Base-by-base conservation (phyloP, 1,140 invertebrate genomes). In the Chionoecetes opilio region DNA sequence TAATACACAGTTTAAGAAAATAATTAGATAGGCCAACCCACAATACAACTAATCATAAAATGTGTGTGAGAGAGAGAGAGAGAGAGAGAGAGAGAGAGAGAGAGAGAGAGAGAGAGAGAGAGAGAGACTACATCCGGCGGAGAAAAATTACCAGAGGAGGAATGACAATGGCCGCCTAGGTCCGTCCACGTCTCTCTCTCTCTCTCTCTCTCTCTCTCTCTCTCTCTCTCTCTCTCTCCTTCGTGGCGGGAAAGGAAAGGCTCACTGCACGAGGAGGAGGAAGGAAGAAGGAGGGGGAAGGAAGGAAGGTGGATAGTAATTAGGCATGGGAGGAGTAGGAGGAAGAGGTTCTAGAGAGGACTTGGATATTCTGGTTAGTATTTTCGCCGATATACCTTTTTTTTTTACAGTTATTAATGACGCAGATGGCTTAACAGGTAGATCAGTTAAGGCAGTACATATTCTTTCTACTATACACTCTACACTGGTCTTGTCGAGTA, bases 81-180 rank as follows among this genome's bases (percentile, higher is more conserved):
- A 86, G 85, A 86, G 85, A 86, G 85, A 86, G 85, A 86, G 85
- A 86, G 85, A 86, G 85, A 86, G 85, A 86, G 85, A 29, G 29
- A 31, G 29, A 31, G 84, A 21, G 38, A 41, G 29, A n/a, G 21
- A 38, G 21, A 35, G 5, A 89, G 8, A 37, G n/a, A 46, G 8
- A 38, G 26, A 29, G 87, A 89, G 26, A 89, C 21, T 38, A 89
- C 41, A 35, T 46, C 31, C 90, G 34, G 41, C 17, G 5, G 85
- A 87, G 37, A 35, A 35, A 17, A 17, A 35, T 87, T 87, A 35
- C 85, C 32, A 34, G 26, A 26, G 85, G 29, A 87, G 46, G 46
- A 53, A 17, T 53, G 46, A 53, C 46, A 53, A 53, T 53, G 46
- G 46, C 46, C 46, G 9, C 46, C 46, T 53, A 14, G 21, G 11